Evolutionary conservation across 1,140 invertebrate species (phyloP).

Genomic region (Microplitis mediator): DNA sequence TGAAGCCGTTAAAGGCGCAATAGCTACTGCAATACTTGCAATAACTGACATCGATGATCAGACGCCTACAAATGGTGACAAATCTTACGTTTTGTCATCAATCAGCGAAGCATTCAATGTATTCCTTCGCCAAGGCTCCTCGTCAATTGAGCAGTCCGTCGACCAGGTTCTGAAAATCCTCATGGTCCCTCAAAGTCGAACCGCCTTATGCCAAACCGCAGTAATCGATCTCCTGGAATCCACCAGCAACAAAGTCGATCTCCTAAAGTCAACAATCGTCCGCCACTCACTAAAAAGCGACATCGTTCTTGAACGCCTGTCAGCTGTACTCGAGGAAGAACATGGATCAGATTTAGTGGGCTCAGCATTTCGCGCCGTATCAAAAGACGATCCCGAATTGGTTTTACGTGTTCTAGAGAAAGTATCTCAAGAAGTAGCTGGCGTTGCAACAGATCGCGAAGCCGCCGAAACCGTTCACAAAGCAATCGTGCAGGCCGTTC

Average conservation of each 20-base stretch:
- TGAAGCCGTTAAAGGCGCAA: constrained; percentile 64
- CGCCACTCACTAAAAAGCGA: constrained; percentile 61
- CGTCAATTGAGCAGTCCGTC: constrained; percentile 58
- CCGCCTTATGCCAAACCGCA: constrained; percentile 44
- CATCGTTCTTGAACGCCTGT: constrained; percentile 66
- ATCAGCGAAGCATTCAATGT: constrained; percentile 61
- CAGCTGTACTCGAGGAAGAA: constrained; percentile 65
- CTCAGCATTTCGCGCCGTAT: constrained; percentile 67
- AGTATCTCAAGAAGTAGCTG: constrained; percentile 65
- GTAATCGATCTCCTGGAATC: constrained; percentile 47
- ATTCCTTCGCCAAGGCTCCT: constrained; percentile 50
- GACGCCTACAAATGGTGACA: constrained; percentile 37
- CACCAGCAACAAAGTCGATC: constrained; percentile 64
- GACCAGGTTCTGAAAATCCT: constrained; percentile 62
- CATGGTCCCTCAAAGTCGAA: constrained; percentile 51
- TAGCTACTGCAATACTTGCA: constrained; percentile 63
- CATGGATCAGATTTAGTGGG: constrained; percentile 63
- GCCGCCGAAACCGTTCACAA: constrained; percentile 68
- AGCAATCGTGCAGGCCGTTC: constrained; percentile 67
- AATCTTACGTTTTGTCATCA: constrained; percentile 64
- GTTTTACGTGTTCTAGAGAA: constrained; percentile 64
- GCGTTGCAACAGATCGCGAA: constrained; percentile 67
- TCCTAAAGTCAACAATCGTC: constrained; percentile 67
- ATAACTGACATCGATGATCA: constrained; percentile 62
- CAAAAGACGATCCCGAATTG: constrained; percentile 63